These are phyloP conservation scores for Prionace glauca DNA, from an alignment of 2,797 vertebrate genomes.

Conservation along the genomic window DNA sequence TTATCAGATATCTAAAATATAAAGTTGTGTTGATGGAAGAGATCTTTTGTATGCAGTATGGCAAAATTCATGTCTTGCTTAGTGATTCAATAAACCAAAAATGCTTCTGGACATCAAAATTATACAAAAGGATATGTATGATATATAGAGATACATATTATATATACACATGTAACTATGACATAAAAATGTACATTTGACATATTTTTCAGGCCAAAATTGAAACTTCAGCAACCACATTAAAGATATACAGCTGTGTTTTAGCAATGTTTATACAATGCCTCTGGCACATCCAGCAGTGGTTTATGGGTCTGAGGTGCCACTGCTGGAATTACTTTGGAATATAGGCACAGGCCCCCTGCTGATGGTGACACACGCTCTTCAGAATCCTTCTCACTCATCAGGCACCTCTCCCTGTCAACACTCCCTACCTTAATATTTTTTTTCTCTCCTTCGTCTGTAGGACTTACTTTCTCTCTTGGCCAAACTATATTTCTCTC, in stretches of 20 bases:
- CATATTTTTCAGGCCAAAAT: slow-evolving; percentile 22
- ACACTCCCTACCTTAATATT: not conserved
- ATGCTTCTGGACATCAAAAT: not conserved
- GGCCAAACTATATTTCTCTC: not conserved
- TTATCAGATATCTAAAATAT: not conserved
- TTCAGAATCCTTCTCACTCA: slow-evolving; percentile 27
- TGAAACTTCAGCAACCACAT: slow-evolving; percentile 26
- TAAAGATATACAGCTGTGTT: slow-evolving; percentile 16
- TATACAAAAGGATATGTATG: not conserved
- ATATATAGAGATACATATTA: not conserved
- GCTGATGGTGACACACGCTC: slow-evolving; percentile 22
- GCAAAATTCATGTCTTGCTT: not conserved
- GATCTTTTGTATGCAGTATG: not conserved
- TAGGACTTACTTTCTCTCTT: not conserved
- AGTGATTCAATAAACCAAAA: not conserved
- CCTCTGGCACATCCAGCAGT: not conserved
- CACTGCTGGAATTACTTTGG: slow-evolving; percentile 29
- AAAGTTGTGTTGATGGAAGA: not conserved
- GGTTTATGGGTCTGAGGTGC: slow-evolving; percentile 24
- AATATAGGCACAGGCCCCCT: slow-evolving; percentile 29
- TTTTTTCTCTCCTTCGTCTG: not conserved
- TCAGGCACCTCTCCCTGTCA: slow-evolving; percentile 24
- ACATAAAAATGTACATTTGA: not conserved
- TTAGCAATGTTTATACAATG: not conserved
- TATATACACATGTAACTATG: not conserved